These are phyloP conservation scores for Rhingia rostrata DNA, from an alignment of 2,888 invertebrate genomes.

Conservation along the genomic window DNA sequence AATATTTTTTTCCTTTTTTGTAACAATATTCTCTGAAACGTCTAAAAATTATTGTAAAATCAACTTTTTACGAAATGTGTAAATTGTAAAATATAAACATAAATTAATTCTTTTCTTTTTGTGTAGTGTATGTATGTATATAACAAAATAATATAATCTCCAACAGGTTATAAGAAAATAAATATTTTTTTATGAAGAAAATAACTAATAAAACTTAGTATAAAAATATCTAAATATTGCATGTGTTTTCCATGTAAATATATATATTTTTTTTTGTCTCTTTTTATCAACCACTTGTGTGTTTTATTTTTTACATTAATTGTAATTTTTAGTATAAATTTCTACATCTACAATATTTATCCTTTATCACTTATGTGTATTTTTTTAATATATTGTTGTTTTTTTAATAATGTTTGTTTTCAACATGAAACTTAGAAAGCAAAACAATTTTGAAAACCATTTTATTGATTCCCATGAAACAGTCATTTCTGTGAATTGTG, in stretches of 20 bases:
- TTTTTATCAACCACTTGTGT: slow-evolving; percentile 39
- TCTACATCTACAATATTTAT: slow-evolving; percentile 61
- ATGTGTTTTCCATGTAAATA: slow-evolving; percentile 55
- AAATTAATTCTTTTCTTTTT: slow-evolving; percentile 5
- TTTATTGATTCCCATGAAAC: slow-evolving; percentile 26
- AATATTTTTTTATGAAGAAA: slow-evolving; percentile 12
- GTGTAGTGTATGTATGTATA: not conserved
- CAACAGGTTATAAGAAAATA: slow-evolving; percentile 38
- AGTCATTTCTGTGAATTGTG: slow-evolving; percentile 31
- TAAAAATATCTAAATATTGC: slow-evolving; percentile 66
- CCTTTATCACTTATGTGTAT: slow-evolving; percentile 50
- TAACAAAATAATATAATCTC: slow-evolving; percentile 1
- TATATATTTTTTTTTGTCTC: slow-evolving; percentile 32
- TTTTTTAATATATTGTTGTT: slow-evolving; percentile 33
- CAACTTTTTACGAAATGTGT: slow-evolving; percentile 20
- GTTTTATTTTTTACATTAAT: slow-evolving; percentile 3
- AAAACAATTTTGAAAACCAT: slow-evolving; percentile 35
- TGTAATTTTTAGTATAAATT: slow-evolving; percentile 63
- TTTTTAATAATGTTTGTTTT: slow-evolving; percentile 26
- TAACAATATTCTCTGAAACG: slow-evolving; percentile 39
- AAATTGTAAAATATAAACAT: slow-evolving; percentile 12
- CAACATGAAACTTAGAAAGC: slow-evolving; percentile 56
- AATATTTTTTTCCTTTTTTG: slow-evolving; percentile 17
- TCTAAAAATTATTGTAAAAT: slow-evolving; percentile 29
- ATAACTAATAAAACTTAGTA: slow-evolving; percentile 67